Percentiles rank a stretch among this genome's conserved stretches.
Evolutionary conservation across 1,140 invertebrate genomes (phyloP).

Genomic region (Tetramorium simillimum): DNA sequence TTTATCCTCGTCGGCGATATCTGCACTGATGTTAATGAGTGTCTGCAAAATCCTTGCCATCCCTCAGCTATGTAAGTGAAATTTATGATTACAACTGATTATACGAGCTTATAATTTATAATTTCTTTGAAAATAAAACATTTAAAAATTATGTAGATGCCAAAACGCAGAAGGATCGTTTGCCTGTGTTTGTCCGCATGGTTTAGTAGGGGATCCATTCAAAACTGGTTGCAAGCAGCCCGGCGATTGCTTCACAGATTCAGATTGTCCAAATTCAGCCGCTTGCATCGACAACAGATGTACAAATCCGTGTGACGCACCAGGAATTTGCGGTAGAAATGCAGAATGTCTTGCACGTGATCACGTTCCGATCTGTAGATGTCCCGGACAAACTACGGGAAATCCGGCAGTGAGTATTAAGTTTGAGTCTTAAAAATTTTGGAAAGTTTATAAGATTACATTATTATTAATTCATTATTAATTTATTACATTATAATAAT

Average conservation of each 20-base stretch:
- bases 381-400: slow-evolving; percentile 91
- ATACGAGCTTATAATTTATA: not conserved
- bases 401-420: slow-evolving; percentile 87
- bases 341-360: slow-evolving; percentile 89
- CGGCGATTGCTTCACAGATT: slow-evolving; percentile 92
- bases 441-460: not conserved
- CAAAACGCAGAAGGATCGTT: slow-evolving; percentile 92
- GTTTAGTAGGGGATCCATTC: slow-evolving; percentile 92
- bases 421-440: not conserved
- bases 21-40: slow-evolving; percentile 94
- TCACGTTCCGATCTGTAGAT: slow-evolving; percentile 91
- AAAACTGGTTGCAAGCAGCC: slow-evolving; percentile 90
- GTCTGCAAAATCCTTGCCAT: slow-evolving; percentile 91
- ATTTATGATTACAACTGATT: not conserved
- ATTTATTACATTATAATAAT: too few species aligned
- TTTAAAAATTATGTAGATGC: slow-evolving; percentile 85
- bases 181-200: slow-evolving; percentile 90
- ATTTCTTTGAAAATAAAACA: slow-evolving; percentile 2
- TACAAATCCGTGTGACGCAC: slow-evolving; percentile 91
- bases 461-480: too few species aligned
- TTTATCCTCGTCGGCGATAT: slow-evolving; percentile 89
- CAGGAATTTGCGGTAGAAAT: slow-evolving; percentile 90
- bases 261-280: slow-evolving; percentile 92
- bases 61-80: slow-evolving; percentile 88
- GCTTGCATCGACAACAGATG: slow-evolving; percentile 92